Evolutionary conservation across 2,797 vertebrate species (phyloP), one percentile per base, ranked within the genome.

Genomic region (Caiman crocodilus): DNA sequence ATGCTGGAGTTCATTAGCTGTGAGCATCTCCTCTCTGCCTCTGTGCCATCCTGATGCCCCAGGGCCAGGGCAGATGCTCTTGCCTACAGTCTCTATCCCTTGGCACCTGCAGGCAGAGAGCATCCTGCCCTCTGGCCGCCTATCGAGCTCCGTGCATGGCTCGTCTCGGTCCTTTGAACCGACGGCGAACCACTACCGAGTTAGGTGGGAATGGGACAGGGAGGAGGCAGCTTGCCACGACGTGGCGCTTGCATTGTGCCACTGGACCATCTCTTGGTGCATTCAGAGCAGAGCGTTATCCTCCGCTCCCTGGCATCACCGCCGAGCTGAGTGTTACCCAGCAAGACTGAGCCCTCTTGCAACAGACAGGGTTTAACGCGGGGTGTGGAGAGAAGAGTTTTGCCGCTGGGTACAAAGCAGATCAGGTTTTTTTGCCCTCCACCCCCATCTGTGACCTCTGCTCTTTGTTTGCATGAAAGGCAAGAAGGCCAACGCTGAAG

Each of bases 401-500:
- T 20, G 78, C n/a, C 78, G 61, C 20, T 74, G 79, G 18, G 2
- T 85, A 4, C 12, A 56, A 85, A 50, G 69, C 21, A 73, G 50
- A 73, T 26, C 14, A 25, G 32, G 32, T 50, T 50, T 50, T 50
- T 50, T 50, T 50, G 42, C 42, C 42, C 42, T 10, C 42, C 42
- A n/a, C n/a, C n/a, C n/a, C n/a, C n/a, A n/a, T 50, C 42, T 50
- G 42, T 50, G 75, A 76, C 6, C 5, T 9, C 20, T 76, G 26
- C 16, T 81, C 13, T 79, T 14, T 69, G 0, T 88, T 94, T 86
- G 90, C 8, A 4, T 57, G 21, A 56, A 92, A 99, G 99, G 99
- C 92, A 99, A 97, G 97, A 98, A 98, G 2, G 99, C 99, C 91
- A 99, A 99, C 95, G 95, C 97, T 14, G 99, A 99, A 2, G 99